Conservation (phyloP, 2,797 vertebrate species). For the Lithobates sylvaticus region DNA sequence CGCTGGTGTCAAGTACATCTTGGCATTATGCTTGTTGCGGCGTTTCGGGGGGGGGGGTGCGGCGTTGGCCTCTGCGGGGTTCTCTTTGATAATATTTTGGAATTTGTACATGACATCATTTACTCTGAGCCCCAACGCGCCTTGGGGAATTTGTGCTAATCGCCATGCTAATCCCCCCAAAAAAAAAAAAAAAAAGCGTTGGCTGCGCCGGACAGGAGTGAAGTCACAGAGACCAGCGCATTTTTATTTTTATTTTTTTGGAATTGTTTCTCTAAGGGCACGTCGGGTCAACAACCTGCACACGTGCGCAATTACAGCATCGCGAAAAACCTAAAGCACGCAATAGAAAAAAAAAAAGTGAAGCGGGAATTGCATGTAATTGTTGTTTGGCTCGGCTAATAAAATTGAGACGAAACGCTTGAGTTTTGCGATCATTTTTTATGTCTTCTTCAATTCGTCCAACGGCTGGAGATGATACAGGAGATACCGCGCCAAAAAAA, state of each 20-base stretch:
- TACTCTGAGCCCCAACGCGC: neutral
- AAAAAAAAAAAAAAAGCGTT: slow-evolving; percentile 14
- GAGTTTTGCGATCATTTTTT: slow-evolving; percentile 18
- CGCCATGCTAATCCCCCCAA: slow-evolving; percentile 32
- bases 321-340: neutral
- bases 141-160: slow-evolving; percentile 47
- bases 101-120: slow-evolving; percentile 50
- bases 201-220: slow-evolving; percentile 31
- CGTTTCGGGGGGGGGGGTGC: neutral
- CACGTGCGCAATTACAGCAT: neutral
- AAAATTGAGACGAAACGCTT: slow-evolving; percentile 9
- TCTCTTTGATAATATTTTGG: slow-evolving; percentile 44
- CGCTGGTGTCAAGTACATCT: slow-evolving; percentile 25
- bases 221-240: slow-evolving; percentile 13
- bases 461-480: slow-evolving; percentile 8
- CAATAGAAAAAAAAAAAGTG: neutral
- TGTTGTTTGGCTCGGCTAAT: slow-evolving; percentile 1
- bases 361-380: neutral
- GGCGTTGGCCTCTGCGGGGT: neutral
- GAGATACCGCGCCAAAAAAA: neutral
- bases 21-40: slow-evolving; percentile 7
- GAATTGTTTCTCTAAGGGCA: slow-evolving; percentile 22
- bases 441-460: slow-evolving; percentile 24
- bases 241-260: neutral
- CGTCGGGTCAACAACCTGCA: slow-evolving; percentile 1